Base-by-base conservation (phyloP, 2,113 vertebrate species). In the Onychorhynchus coronatus region DNA sequence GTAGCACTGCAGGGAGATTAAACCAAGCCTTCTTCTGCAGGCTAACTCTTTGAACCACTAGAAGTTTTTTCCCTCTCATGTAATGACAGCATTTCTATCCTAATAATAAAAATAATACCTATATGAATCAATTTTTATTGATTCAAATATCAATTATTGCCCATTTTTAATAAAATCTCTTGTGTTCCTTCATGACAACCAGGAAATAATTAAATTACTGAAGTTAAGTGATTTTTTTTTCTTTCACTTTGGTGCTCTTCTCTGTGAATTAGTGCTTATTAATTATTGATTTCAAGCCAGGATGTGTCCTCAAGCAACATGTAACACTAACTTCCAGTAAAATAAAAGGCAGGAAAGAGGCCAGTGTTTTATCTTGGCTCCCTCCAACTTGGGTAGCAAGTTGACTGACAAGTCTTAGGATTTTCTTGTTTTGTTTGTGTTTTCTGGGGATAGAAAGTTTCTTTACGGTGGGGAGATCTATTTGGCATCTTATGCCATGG, bases 161-260 rank as follows among this genome's bases (percentile, higher is more conserved):
- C 63, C 35, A 62, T 91, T 96, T 97, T 90, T 91, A 93, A 80
- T 96, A 42, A 95, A 95, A 68, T 82, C 65, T 93, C 31, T 22
- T 77, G 24, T 49, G 52, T 96, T 96, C 95, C 39, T 71, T 97
- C 97, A 41, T 97, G 95, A 78, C 75, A 91, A 87, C 66, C 25
- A 63, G 82, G 85, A 91, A 85, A 24, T 76, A 71, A 37, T 88
- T 85, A 72, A 91, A 63, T 95, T 93, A 83, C 91, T 68, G 35
- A 89, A 89, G 86, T 50, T 14, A 65, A 47, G 13, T 92, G 9
- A 23, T 24, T 11, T 24, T 41, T 71, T 59, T 37, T 79, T 58
- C 52, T 31, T 84, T 72, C 3, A 12, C 73, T 67, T 86, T 77
- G 62, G 52, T 49, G 11, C 8, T 14, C 5, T 27, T 82, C 9